Evolutionary conservation across 2,888 invertebrate species (phyloP).

Genomic region (Drosophila bunnanda): DNA sequence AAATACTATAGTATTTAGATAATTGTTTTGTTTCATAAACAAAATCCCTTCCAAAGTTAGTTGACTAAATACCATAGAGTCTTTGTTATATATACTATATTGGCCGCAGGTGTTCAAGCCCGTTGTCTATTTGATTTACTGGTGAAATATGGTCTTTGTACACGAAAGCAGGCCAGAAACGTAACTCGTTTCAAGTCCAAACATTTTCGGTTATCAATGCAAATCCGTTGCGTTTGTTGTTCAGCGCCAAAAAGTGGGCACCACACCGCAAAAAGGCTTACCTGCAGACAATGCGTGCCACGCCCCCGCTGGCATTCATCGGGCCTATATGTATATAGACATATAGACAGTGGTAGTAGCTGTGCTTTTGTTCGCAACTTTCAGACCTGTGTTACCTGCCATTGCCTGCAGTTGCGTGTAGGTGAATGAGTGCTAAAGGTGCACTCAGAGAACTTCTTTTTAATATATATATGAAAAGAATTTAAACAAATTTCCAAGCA

Average conservation of each 20-base stretch:
- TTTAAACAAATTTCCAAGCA: background rate
- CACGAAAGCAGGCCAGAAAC: constrained; percentile 57
- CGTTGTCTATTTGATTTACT: constrained; percentile 68
- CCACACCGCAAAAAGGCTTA: constrained; percentile 64
- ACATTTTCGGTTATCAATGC: constrained; percentile 72
- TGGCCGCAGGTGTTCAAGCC: constrained; percentile 31
- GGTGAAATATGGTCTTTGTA: constrained; percentile 69
- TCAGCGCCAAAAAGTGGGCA: constrained; percentile 60
- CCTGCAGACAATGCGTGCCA: constrained; percentile 50
- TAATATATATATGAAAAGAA: background rate
- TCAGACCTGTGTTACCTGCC: constrained; percentile 22
- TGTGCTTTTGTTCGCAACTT: constrained; percentile 48
- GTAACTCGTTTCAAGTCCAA: constrained; percentile 35
- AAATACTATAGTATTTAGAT: no score
- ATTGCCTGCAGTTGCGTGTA: constrained; percentile 45
- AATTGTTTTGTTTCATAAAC: background rate
- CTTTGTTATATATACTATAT: background rate
- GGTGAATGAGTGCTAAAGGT: constrained; percentile 1
- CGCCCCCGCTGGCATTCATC: constrained; percentile 38
- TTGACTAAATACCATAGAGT: background rate
- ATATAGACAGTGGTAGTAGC: background rate
- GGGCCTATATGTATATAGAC: constrained; percentile 1
- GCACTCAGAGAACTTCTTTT: background rate
- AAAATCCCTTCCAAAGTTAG: background rate
- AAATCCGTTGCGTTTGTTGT: constrained; percentile 56